A percentile compares a stretch with the other conserved stretches of the same genome.
Evolutionary conservation across 2,113 vertebrate species (phyloP).

Genomic region (Cyprinodon brontotheroides): DNA sequence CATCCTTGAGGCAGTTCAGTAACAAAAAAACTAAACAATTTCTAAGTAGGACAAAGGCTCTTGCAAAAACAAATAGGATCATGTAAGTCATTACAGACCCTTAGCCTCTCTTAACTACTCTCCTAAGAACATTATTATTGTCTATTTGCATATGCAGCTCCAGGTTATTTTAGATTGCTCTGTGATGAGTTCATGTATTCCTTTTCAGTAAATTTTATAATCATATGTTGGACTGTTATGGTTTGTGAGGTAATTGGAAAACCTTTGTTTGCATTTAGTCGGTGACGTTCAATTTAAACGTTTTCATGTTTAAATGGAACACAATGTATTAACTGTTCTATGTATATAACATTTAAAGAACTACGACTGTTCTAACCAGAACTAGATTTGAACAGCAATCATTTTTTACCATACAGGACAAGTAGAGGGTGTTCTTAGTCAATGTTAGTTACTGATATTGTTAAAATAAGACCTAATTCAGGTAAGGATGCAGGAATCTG

Average conservation of each 20-base stretch:
- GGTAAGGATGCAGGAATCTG: slow-evolving; percentile 57
- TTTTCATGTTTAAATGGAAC: not conserved
- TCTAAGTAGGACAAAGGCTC: slow-evolving; percentile 56
- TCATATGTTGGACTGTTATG: slow-evolving; percentile 32
- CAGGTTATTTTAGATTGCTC: slow-evolving; percentile 66
- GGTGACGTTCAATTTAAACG: not conserved
- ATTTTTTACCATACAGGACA: not conserved
- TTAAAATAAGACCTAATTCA: not conserved
- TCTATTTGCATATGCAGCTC: slow-evolving; percentile 65
- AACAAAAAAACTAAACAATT: slow-evolving; percentile 56
- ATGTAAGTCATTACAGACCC: slow-evolving; percentile 76
- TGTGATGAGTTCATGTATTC: slow-evolving; percentile 68
- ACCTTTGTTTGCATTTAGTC: slow-evolving; percentile 12
- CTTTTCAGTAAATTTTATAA: slow-evolving; percentile 41
- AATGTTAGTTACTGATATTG: not conserved
- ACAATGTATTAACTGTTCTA: not conserved
- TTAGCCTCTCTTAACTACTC: slow-evolving; percentile 76
- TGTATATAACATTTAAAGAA: slow-evolving; percentile 2
- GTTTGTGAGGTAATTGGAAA: slow-evolving; percentile 40
- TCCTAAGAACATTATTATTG: slow-evolving; percentile 69
- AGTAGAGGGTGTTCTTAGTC: not conserved
- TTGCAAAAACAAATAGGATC: slow-evolving; percentile 73
- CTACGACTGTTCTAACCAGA: not conserved
- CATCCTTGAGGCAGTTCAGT: slow-evolving; percentile 69
- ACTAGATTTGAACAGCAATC: not conserved